phyloP scores from a whole-genome alignment of 2,888 invertebrate species.

The Ceramica pisi region DNA sequence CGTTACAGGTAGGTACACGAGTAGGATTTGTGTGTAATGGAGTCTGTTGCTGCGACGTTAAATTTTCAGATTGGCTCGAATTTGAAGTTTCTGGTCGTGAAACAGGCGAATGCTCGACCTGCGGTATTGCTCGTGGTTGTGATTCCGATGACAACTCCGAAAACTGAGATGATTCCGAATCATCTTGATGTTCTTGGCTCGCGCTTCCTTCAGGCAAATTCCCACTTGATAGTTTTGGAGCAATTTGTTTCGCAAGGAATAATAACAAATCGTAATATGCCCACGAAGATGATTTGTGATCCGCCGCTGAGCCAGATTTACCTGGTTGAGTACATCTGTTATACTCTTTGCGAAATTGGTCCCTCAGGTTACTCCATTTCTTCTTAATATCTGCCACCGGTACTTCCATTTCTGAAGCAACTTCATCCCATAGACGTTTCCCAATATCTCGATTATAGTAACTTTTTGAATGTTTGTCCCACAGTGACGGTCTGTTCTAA shows the following conservation, averaged over 20 bases:
- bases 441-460: conserved; percentile 2
- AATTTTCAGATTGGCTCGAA: conserved; percentile 23
- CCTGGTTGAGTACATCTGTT: conserved; percentile 31
- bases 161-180: conserved; percentile 38
- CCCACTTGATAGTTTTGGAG: conserved; percentile 31
- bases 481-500: conserved; percentile 2
- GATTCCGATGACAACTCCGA: conserved; percentile 21
- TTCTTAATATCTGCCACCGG: conserved; percentile 25
- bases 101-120: conserved; percentile 27
- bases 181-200: conserved; percentile 39
- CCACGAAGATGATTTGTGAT: conserved; percentile 10
- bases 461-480: conserved; percentile 7
- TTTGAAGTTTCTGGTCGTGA: conserved; percentile 34
- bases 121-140: no score
- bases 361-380: conserved; percentile 31
- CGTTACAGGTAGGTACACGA: no score
- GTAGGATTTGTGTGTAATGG: conserved; percentile 35
- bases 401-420: not conserved
- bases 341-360: conserved; percentile 34
- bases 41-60: conserved; percentile 33
- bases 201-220: conserved; percentile 31
- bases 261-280: conserved; percentile 23
- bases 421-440: conserved; percentile 7
- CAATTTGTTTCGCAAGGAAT: conserved; percentile 36
- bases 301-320: conserved; percentile 41